Percentiles rank a stretch among this genome's conserved stretches.
phyloP scores from a whole-genome alignment of 2,797 vertebrate species.

The Phataginus tricuspis region DNA sequence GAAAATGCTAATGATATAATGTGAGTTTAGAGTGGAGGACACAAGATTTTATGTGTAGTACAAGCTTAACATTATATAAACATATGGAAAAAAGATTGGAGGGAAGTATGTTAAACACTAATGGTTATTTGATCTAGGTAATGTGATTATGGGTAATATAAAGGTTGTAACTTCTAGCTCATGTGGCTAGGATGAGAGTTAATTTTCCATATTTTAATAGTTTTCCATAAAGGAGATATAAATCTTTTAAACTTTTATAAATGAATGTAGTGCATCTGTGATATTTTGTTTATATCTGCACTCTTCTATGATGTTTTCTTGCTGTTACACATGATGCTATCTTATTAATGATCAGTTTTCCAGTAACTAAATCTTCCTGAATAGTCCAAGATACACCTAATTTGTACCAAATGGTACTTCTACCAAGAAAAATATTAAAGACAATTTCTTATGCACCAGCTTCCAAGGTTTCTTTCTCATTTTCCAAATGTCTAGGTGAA shows the following conservation, averaged over 20 bases:
- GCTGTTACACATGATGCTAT: background rate
- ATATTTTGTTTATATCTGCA: background rate
- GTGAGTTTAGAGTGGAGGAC: background rate
- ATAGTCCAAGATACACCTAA: background rate
- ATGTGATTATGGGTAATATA: background rate
- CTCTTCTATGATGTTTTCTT: background rate
- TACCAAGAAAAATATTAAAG: background rate
- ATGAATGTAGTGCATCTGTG: background rate
- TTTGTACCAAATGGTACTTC: background rate
- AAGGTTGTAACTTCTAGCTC: background rate
- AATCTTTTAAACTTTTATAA: background rate
- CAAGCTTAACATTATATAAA: background rate
- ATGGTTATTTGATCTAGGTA: background rate
- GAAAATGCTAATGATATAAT: background rate
- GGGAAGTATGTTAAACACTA: background rate
- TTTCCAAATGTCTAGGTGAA: constrained; percentile 2
- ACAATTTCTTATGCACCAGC: background rate
- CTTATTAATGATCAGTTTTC: background rate
- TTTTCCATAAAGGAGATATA: background rate
- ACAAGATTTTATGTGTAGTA: background rate
- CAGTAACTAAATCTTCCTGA: background rate
- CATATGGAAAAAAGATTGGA: background rate
- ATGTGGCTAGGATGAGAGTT: background rate
- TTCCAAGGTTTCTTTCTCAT: background rate
- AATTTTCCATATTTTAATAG: background rate